Evolutionary conservation across 2,888 invertebrate species (phyloP).

Genomic region (Bugulina stolonifera): DNA sequence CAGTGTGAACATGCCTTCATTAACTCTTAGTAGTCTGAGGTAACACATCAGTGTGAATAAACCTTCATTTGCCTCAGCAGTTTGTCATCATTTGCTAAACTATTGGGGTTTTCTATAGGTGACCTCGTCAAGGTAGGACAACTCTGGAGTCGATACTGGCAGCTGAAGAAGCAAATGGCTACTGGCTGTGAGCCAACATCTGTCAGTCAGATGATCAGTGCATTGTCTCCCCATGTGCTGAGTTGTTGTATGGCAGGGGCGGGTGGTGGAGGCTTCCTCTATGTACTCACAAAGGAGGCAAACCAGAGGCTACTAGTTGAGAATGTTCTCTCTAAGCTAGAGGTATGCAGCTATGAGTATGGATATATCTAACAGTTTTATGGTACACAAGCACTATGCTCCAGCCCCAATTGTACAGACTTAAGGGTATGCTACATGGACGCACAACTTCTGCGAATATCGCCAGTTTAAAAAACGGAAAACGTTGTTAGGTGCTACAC

Average conservation of each 20-base stretch:
- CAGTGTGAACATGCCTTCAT: conserved; percentile 45
- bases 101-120: conserved; percentile 39
- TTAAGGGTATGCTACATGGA: no score
- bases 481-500: no score
- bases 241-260: conserved; percentile 53
- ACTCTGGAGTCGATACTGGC: conserved; percentile 52
- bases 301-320: conserved; percentile 27
- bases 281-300: conserved; percentile 45
- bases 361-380: no score
- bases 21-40: conserved; percentile 38
- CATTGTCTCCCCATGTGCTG: conserved; percentile 39
- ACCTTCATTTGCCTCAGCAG: conserved; percentile 44
- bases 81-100: no score
- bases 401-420: background rate
- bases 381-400: no score
- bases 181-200: conserved; percentile 53
- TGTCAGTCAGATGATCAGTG: conserved; percentile 44
- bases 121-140: conserved; percentile 45
- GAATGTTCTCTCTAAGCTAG: conserved; percentile 11
- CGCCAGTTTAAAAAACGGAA: no score
- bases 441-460: no score
- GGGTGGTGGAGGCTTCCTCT: conserved; percentile 54
- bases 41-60: conserved; percentile 46
- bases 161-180: conserved; percentile 53
- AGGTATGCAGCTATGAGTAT: background rate